These are phyloP conservation scores for Chrysina gloriosa DNA, from an alignment of 2,888 invertebrate genomes.

Conservation along the genomic window DNA sequence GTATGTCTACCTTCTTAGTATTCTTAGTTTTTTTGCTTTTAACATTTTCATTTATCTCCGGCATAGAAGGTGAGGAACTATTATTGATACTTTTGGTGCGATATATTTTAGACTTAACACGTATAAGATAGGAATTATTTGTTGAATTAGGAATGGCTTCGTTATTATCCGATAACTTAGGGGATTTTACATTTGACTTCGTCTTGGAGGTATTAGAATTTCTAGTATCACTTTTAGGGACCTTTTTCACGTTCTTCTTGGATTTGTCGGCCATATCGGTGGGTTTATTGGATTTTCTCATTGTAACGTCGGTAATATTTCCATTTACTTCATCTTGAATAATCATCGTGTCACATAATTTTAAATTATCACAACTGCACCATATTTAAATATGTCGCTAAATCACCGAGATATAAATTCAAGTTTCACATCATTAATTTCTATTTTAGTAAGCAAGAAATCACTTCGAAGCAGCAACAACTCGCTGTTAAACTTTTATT, in stretches of 20 bases:
- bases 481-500: conserved; percentile 44
- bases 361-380: conserved; percentile 57
- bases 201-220: conserved; percentile 43
- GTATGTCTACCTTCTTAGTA: conserved; percentile 51
- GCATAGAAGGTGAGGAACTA: conserved; percentile 52
- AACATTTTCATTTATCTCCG: conserved; percentile 55
- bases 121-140: conserved; percentile 59
- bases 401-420: conserved; percentile 58
- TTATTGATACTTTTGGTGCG: conserved; percentile 57
- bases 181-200: conserved; percentile 20
- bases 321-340: conserved; percentile 49
- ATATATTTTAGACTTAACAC: conserved; percentile 64
- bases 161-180: conserved; percentile 13
- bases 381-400: conserved; percentile 60
- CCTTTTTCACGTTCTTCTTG: conserved; percentile 47
- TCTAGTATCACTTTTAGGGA: conserved; percentile 46
- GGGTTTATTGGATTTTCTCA: conserved; percentile 32
- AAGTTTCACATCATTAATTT: conserved; percentile 42
- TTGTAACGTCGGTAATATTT: conserved; percentile 46
- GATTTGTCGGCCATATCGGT: conserved; percentile 20
- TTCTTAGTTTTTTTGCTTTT: conserved; percentile 54
- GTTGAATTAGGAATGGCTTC: conserved; percentile 22
- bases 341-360: conserved; percentile 51
- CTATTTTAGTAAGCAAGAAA: conserved; percentile 53
- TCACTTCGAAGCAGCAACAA: conserved; percentile 56